phyloP scores from a whole-genome alignment of 1,140 invertebrate genomes.

The Tachypleus tridentatus region DNA sequence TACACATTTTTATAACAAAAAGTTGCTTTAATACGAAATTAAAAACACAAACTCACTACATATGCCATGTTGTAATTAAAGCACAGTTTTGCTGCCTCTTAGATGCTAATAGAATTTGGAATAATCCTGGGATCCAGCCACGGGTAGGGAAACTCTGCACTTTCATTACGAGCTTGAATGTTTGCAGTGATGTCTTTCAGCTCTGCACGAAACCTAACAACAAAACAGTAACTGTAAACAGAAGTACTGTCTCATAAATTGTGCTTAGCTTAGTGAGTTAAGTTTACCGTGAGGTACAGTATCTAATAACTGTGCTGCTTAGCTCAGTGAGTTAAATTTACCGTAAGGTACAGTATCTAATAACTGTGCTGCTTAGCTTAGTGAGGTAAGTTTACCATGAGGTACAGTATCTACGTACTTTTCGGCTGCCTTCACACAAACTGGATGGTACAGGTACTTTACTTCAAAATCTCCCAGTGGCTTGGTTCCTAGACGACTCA shows the following conservation, averaged over 20 bases:
- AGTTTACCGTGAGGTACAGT: too few species aligned
- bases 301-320: too few species aligned
- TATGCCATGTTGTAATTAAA: too few species aligned
- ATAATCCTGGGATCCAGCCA: slow-evolving; percentile 37
- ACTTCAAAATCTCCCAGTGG: slow-evolving; percentile 40
- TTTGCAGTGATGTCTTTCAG: slow-evolving; percentile 29
- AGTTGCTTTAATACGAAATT: too few species aligned
- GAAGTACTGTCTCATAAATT: background rate
- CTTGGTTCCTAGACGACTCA: slow-evolving; percentile 37
- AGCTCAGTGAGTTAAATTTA: too few species aligned
- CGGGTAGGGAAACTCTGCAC: slow-evolving; percentile 29
- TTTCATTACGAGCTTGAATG: slow-evolving; percentile 32
- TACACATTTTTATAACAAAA: too few species aligned
- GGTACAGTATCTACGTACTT: slow-evolving; percentile 30
- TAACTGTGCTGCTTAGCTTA: too few species aligned
- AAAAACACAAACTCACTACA: too few species aligned
- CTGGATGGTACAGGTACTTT: slow-evolving; percentile 38
- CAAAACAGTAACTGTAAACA: slow-evolving; percentile 4
- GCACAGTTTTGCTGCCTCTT: background rate
- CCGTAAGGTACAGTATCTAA: too few species aligned
- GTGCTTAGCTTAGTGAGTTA: background rate
- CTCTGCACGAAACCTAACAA: slow-evolving; percentile 32
- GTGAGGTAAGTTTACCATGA: too few species aligned
- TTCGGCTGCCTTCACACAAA: slow-evolving; percentile 34
- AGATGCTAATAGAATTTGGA: slow-evolving; percentile 39